Evolutionary conservation across 2,113 vertebrate genomes (phyloP), one percentile per base, ranked within the genome.

Genomic region (Oryzias woworae): DNA sequence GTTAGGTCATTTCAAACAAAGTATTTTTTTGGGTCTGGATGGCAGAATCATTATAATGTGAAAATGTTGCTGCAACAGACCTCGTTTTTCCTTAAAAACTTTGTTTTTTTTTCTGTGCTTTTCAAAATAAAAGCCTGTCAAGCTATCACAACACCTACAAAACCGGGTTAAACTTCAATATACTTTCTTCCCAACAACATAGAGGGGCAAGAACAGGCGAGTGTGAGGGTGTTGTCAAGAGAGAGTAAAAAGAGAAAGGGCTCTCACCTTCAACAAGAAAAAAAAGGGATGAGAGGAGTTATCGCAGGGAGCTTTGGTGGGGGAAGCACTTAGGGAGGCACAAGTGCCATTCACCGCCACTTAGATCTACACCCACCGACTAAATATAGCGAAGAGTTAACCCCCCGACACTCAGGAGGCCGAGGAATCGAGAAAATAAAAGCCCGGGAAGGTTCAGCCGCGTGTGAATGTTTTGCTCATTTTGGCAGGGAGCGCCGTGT

Each of bases 301-400:
- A 93, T 94, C 90, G 89, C 76, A 54, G 85, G 69, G 66, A 77
- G 56, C 75, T 13, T 26, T 26, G n/a, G 16, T 43, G 0, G 59
- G 62, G 14, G 48, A 54, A 24, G 26, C 24, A 51, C 50, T 44
- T 2, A 2, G 54, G 23, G 73, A 58, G 49, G 57, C 41, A 63
- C 88, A 93, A 94, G 93, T 91, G 89, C 89, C 91, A 91, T 92
- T 94, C 91, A 89, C 3, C 45, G 79, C 78, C 84, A 91, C 93
- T 95, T 87, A 84, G 86, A 88, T 85, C 88, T 84, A 87, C 80
- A 65, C 91, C 67, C 92, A 85, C 79, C 88, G 80, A 75, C 85
- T 86, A 93, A 93, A 94, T 95, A 93, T 92, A 95, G 92, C 90
- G 77, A 78, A 83, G 90, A 84, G 87, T 93, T 90, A 84, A 78